Conservation (phyloP, 2,113 vertebrate species). For the Mobula birostris region DNA sequence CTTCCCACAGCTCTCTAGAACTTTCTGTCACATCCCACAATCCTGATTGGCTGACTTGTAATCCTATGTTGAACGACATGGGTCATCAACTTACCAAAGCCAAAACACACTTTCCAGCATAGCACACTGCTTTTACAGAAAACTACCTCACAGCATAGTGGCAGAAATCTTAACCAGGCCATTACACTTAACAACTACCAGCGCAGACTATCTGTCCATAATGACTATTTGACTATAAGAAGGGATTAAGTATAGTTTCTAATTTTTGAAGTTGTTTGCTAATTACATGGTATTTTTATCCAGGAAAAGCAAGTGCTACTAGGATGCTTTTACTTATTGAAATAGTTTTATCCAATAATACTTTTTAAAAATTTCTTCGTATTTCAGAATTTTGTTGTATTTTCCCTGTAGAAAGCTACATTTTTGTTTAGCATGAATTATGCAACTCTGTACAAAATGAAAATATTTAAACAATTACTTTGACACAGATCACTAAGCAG, state of each 20-base stretch:
- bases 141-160: too few relatives aligned
- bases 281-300: neutral
- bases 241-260: neutral
- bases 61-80: too few relatives aligned
- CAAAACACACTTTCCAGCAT: too few relatives aligned
- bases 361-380: neutral
- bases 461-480: too few relatives aligned
- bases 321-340: neutral
- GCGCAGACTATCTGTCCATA: neutral
- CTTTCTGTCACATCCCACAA: too few relatives aligned
- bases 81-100: too few relatives aligned
- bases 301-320: neutral
- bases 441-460: neutral
- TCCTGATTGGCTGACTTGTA: too few relatives aligned
- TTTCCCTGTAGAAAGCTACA: neutral
- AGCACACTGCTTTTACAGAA: too few relatives aligned
- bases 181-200: too few relatives aligned
- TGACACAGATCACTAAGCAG: neutral
- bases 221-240: neutral
- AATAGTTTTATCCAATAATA: slow-evolving; percentile 14
- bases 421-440: neutral
- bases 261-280: neutral
- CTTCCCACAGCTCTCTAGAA: too few relatives aligned
- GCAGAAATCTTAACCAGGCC: too few relatives aligned
- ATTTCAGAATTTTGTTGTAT: neutral